Base-by-base conservation (phyloP, 2,113 vertebrate genomes). In the Heterotilapia buettikoferi region DNA sequence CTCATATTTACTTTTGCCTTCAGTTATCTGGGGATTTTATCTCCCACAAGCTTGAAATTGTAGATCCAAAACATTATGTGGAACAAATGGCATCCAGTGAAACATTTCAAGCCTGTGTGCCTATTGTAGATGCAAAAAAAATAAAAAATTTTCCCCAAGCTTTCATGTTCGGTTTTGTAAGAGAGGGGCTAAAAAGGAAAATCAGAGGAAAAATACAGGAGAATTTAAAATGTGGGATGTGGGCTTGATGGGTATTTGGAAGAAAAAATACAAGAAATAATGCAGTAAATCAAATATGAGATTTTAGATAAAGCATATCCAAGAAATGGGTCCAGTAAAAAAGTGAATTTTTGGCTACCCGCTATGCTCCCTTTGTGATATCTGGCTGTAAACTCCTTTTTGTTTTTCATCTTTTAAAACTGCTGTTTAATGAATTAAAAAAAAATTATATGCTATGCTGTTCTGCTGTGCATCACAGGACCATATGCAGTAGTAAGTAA, bases 1-100 rank as follows among this genome's bases (percentile, higher is more conserved):
- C 59, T 54, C 26, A 4, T 79, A 73, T 91, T 90, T 80, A 31
- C 18, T 21, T 88, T 82, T 84, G 9, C 43, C 78, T 86, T 82
- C 19, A 61, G 61, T 63, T 86, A 85, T 91, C 90, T 84, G 47
- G 63, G 33, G 24, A 45, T n/a, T 87, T 31, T 81, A 85, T 90
- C 76, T 53, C 50, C 81, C 92, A 26, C 84, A 85, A 68, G 68
- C 59, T 84, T 66, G 45, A 83, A 78, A 88, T 84, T 83, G 43
- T 14, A 85, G 61, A 14, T 85, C 78, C 24, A 80, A 57, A 40
- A 10, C 21, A 84, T 84, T 86, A 80, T 63, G 56, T 40, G 19
- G 18, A 81, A 61, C 63, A 78, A 88, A 82, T 56, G 56, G 73
- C 82, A 85, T 71, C 78, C 57, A 90, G 78, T 61, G 19, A 59